Base-by-base conservation (phyloP, 2,888 invertebrate species). In the Chloromyia formosa region DNA sequence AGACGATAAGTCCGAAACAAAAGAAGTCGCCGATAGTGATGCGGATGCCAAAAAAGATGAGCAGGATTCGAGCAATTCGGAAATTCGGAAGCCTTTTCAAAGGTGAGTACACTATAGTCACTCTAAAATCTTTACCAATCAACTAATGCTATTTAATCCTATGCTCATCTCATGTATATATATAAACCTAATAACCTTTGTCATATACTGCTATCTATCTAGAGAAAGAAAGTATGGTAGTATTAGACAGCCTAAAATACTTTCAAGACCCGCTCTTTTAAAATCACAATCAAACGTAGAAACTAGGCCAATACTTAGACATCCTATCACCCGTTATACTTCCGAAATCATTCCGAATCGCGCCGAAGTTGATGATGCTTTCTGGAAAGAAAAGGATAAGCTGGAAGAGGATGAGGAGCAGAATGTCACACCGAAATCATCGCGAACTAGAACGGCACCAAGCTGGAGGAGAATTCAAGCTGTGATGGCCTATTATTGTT, bases 401-500 rank as follows among this genome's bases (percentile, higher is more conserved):
- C 49, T n/a, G 49, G 14, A 49, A 49, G 14, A 49, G 49, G 49
- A 49, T n/a, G 49, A 49, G 3, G 49, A 49, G 3, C 2, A 35
- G 2, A 35, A 35, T 35, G 3, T 7, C 2, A 35, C 27, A 35
- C 12, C 49, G 20, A 78, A 77, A n/a, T 76, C 78, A 56, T 77
- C 78, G 54, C 75, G 76, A 71, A 78, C 76, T 75, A 80, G 80
- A 75, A 78, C 79, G 74, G 80, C 81, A 60, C 93, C 93, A 88
- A 93, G 92, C 86, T 94, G 94, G 94, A 91, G 92, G 86, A 94
- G 93, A 88, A 90, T 94, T 82, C 90, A 93, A 84, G 94, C 94
- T 82, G 94, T 94, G 84, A 93, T 94, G 93, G 93, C 94, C 83
- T 93, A 94, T 89, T 94, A 94, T 90, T 92, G 93, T 87, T 91